Base-by-base conservation (phyloP, 2,797 vertebrate species). In the Cryptoblepharus egeriae region DNA sequence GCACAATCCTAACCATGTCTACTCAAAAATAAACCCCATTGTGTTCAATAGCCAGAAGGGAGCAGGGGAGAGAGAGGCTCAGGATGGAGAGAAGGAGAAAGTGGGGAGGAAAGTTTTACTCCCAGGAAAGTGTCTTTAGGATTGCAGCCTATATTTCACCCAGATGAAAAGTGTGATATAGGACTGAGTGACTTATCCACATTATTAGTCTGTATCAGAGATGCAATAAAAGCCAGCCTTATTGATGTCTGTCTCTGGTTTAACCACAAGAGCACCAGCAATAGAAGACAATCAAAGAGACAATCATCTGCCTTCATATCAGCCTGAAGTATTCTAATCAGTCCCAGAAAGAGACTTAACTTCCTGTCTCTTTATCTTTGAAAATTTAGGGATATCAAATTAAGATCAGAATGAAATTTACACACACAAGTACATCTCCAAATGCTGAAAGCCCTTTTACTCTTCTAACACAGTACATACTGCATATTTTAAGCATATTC, bases 401-500 rank as follows among this genome's bases (percentile, higher is more conserved):
- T 20, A 39, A 68, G 35, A 68, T 39, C 67, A 39, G 20, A 68
- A 39, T 37, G 20, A 37, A 67, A 69, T 24, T 13, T 12, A 70
- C 26, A 70, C 39, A 70, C 39, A 28, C 26, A 70, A 24, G 28
- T 9, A 45, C 39, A 28, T 3, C n/a, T 28, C n/a, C 30, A 15
- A n/a, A 15, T 64, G 61, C 16, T 64, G n/a, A 65, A 65, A 35
- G 30, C 88, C 90, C 69, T 90, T 80, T 90, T 89, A 79, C 86
- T 89, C 84, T 88, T 84, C 88, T 91, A 88, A 87, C 88, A 88
- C 81, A 92, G 88, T 85, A 85, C 85, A 77, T 22, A 82, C 60
- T 74, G 37, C 88, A 88, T 79, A 88, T 88, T 90, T 93, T 89
- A 85, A 88, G 89, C 84, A 90, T 89, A 86, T 55, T 91, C 88